Percentiles rank a stretch among this genome's conserved stretches.
These are phyloP conservation scores for Lasioglossum baleicum DNA, from an alignment of 1,140 invertebrate genomes.

Conservation along the genomic window DNA sequence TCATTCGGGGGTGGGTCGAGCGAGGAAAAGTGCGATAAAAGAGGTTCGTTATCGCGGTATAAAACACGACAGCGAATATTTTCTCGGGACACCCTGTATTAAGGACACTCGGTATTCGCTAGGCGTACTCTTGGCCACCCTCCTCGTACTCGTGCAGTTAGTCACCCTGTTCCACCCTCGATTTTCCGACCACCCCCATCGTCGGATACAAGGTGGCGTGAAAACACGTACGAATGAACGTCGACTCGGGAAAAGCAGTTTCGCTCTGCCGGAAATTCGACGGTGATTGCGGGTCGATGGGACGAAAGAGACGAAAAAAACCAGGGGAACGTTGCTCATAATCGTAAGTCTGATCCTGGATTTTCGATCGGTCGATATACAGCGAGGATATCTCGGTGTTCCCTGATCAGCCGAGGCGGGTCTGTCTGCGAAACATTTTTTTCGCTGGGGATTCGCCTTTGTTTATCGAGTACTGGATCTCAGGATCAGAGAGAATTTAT, in stretches of 20 bases:
- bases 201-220: conserved; percentile 58
- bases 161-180: conserved; percentile 70
- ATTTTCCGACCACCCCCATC: conserved; percentile 65
- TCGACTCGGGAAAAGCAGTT: conserved; percentile 35
- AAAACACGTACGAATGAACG: conserved; percentile 38
- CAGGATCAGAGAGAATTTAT: too few relatives aligned
- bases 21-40: background rate
- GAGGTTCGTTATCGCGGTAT: background rate
- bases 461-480: too few relatives aligned
- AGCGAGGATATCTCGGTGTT: background rate
- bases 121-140: conserved; percentile 65
- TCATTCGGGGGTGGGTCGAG: background rate
- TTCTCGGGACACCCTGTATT: conserved; percentile 55
- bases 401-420: background rate
- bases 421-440: background rate
- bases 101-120: conserved; percentile 66
- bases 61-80: conserved; percentile 25
- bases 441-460: too few relatives aligned
- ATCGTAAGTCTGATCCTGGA: too few relatives aligned
- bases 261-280: conserved; percentile 52
- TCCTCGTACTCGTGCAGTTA: conserved; percentile 65
- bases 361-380: background rate
- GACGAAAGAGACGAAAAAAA: background rate
- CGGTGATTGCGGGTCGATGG: conserved; percentile 46
- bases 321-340: background rate